These are phyloP conservation scores for Pachyrhynchus sulphureomaculatus DNA, from an alignment of 1,140 invertebrate genomes.

Conservation along the genomic window DNA sequence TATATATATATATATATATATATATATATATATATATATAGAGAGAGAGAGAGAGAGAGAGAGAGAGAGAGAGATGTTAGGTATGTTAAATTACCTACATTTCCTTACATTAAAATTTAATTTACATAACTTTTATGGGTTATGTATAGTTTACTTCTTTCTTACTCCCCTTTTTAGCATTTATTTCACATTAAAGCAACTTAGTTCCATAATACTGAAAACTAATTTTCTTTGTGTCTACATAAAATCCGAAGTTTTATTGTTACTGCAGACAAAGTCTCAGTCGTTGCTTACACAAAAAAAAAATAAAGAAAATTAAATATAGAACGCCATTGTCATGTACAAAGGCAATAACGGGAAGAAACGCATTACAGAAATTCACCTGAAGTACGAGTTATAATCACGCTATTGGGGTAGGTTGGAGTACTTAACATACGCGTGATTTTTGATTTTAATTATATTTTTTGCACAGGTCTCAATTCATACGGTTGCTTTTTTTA, in stretches of 20 bases:
- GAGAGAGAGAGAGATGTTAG: too few species aligned
- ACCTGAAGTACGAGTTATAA: not conserved
- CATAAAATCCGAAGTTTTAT: conserved; percentile 1
- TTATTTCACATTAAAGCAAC: not conserved
- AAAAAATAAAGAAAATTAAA: conserved; percentile 2
- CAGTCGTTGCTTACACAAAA: not conserved
- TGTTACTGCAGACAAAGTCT: not conserved
- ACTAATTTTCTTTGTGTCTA: not conserved
- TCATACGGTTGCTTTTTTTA: too few species aligned
- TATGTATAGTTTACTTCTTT: too few species aligned
- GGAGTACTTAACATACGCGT: not conserved
- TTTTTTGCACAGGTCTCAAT: too few species aligned
- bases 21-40: too few species aligned
- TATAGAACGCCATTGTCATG: not conserved
- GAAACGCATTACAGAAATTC: conserved; percentile 4
- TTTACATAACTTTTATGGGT: too few species aligned
- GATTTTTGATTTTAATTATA: too few species aligned
- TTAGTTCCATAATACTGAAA: not conserved
- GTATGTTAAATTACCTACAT: too few species aligned
- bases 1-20: too few species aligned
- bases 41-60: too few species aligned
- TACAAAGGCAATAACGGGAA: conserved; percentile 2
- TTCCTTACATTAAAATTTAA: too few species aligned
- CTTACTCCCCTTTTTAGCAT: too few species aligned
- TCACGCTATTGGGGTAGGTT: conserved; percentile 1